Conservation (phyloP, 2,797 vertebrate species). For the Tragopan temminckii region DNA sequence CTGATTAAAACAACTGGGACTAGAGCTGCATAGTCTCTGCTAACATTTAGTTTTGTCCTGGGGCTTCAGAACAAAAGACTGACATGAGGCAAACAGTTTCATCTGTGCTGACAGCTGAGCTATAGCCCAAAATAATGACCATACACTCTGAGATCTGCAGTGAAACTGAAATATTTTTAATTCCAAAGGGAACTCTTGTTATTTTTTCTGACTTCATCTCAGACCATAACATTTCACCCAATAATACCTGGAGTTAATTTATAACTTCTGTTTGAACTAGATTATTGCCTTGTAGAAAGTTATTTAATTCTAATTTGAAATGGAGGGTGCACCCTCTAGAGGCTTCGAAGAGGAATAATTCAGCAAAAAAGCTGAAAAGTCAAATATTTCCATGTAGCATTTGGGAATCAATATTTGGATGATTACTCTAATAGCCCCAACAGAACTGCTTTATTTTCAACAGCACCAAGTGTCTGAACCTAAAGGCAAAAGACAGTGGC, state of each 20-base stretch:
- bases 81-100: not conserved
- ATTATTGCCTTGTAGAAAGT: not conserved
- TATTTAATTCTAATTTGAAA: slow-evolving; percentile 5
- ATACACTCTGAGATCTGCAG: not conserved
- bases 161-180: not conserved
- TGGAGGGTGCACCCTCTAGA: slow-evolving; percentile 68
- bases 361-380: not conserved
- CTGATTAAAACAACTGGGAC: not conserved
- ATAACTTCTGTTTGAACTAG: not conserved
- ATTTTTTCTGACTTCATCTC: not conserved
- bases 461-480: not conserved
- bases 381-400: not conserved
- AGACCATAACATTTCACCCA: not conserved
- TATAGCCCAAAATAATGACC: not conserved
- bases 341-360: slow-evolving; percentile 33
- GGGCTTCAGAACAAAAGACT: not conserved
- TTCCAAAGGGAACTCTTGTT: not conserved
- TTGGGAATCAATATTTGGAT: not conserved
- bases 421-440: not conserved
- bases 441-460: not conserved
- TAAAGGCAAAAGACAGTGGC: not conserved
- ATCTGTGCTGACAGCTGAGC: not conserved
- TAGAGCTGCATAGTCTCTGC: not conserved
- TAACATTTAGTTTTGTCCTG: not conserved
- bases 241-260: not conserved